These are phyloP conservation scores for Morpho deidamia DNA, from an alignment of 2,888 invertebrate genomes.

Conservation along the genomic window DNA sequence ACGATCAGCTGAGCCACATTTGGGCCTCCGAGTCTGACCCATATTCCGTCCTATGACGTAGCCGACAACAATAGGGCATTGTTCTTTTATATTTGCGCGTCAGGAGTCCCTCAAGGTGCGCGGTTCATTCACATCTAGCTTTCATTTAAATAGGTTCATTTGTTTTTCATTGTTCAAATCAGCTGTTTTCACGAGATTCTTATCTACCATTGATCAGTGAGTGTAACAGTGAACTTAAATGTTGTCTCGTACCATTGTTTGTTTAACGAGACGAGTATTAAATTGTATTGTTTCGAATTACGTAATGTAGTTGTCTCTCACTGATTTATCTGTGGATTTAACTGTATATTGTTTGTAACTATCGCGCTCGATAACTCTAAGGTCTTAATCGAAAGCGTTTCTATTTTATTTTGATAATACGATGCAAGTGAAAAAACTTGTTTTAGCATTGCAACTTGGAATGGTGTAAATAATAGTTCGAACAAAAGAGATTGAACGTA, in stretches of 20 bases:
- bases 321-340: constrained; percentile 18
- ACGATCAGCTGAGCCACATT: constrained; percentile 72
- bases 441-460: neutral
- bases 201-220: constrained; percentile 63
- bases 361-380: constrained; percentile 9
- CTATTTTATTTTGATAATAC: neutral
- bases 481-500: neutral
- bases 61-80: constrained; percentile 73
- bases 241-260: constrained; percentile 47
- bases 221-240: constrained; percentile 57
- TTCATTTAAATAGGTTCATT: constrained; percentile 67
- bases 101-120: constrained; percentile 68
- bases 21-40: constrained; percentile 66
- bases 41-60: constrained; percentile 73
- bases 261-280: constrained; percentile 43
- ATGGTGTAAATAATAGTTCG: neutral
- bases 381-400: constrained; percentile 4
- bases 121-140: constrained; percentile 71
- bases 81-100: constrained; percentile 75
- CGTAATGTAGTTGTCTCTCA: constrained; percentile 37
- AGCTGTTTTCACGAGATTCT: constrained; percentile 67
- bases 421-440: neutral
- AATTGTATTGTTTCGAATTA: constrained; percentile 55
- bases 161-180: constrained; percentile 70
- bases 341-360: constrained; percentile 15